phyloP scores from a whole-genome alignment of 2,797 vertebrate species.

The Masticophis lateralis region DNA sequence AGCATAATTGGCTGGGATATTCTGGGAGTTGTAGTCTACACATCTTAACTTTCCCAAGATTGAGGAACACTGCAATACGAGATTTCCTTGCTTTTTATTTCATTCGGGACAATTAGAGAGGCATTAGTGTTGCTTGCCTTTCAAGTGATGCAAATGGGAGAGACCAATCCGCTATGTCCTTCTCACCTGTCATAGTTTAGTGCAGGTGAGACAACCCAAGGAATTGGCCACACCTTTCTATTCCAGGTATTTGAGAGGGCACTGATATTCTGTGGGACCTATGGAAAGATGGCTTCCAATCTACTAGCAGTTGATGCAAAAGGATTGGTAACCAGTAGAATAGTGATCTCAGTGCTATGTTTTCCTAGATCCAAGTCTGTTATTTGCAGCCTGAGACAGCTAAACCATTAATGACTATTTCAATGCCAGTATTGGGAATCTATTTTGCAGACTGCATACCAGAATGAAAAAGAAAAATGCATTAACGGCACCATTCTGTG shows the following conservation, averaged over 20 bases:
- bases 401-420: background rate
- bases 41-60: background rate
- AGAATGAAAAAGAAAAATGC: too few species aligned
- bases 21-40: background rate
- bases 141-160: constrained; percentile 4
- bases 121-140: constrained; percentile 30
- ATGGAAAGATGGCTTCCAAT: background rate
- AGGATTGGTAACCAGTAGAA: background rate
- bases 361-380: background rate
- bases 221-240: background rate
- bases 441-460: background rate
- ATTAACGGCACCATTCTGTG: background rate
- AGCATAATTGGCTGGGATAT: background rate
- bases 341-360: background rate
- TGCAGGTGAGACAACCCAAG: too few species aligned
- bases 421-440: background rate
- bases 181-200: background rate
- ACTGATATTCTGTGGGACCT: background rate
- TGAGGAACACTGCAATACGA: background rate
- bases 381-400: background rate
- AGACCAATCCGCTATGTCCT: background rate
- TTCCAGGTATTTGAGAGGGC: background rate
- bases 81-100: constrained; percentile 19
- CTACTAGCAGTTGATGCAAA: background rate
- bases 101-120: constrained; percentile 36